Evolutionary conservation across 2,888 invertebrate genomes (phyloP).

Genomic region (Spicauda simplicius): DNA sequence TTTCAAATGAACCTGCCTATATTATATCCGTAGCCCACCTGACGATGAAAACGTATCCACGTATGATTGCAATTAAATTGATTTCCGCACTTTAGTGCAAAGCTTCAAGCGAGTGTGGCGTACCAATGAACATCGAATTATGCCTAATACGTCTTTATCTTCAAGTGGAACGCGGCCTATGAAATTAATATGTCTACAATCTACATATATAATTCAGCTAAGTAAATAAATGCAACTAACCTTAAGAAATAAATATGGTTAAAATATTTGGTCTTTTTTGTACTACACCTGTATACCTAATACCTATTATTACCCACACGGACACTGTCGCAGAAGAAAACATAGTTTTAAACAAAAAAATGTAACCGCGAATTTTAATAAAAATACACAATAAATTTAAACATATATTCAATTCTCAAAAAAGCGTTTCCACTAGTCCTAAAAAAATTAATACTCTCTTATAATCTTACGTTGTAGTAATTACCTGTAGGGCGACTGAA

Average conservation of each 20-base stretch:
- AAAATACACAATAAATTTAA: no score
- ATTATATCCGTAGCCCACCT: conserved; percentile 7
- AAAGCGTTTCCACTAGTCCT: no score
- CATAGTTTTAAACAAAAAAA: neutral
- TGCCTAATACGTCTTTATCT: neutral
- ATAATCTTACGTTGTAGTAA: neutral
- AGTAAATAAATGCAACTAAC: conserved; percentile 67
- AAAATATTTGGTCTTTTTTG: conserved; percentile 4
- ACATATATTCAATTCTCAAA: no score
- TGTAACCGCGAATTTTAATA: no score
- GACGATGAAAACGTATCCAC: neutral
- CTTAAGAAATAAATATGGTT: conserved; percentile 52
- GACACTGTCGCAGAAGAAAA: no score
- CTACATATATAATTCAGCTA: conserved; percentile 55
- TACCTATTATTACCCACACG: no score
- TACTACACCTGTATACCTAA: no score
- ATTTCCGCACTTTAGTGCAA: neutral
- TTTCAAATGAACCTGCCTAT: conserved; percentile 43
- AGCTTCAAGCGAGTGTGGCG: no score
- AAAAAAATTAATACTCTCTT: no score
- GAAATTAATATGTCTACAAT: conserved; percentile 41
- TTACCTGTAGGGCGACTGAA: conserved; percentile 49
- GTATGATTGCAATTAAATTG: neutral
- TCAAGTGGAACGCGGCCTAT: neutral
- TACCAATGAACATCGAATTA: neutral